Conservation (phyloP, 2,888 invertebrate genomes). For the Agrilus biguttatus region DNA sequence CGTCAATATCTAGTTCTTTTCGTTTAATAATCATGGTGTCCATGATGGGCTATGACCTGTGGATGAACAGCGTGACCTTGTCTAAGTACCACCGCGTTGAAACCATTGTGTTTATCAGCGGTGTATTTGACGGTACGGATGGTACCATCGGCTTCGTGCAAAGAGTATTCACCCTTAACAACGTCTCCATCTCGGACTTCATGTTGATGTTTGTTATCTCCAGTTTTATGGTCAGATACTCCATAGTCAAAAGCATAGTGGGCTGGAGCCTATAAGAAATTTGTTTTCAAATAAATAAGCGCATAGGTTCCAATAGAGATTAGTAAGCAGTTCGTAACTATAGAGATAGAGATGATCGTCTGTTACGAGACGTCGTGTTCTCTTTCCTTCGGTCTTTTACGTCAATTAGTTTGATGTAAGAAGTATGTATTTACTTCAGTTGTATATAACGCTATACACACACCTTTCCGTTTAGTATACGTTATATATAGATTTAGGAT, state of each 20-base stretch:
- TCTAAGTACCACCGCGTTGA: slow-evolving; percentile 32
- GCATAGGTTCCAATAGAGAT: too few species aligned
- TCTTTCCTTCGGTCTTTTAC: too few species aligned
- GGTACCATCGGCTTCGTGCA: slow-evolving; percentile 45
- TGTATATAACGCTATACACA: too few species aligned
- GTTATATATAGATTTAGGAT: too few species aligned
- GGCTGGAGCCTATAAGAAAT: slow-evolving; percentile 11
- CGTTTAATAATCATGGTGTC: slow-evolving; percentile 25
- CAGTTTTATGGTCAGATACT: slow-evolving; percentile 40
- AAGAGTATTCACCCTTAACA: slow-evolving; percentile 44
- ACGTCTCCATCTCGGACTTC: slow-evolving; percentile 40
- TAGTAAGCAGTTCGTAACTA: too few species aligned
- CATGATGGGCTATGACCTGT: slow-evolving; percentile 21
- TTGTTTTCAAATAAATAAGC: background rate
- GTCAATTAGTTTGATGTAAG: too few species aligned
- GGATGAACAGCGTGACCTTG: slow-evolving; percentile 13
- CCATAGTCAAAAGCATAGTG: slow-evolving; percentile 34
- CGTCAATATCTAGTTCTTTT: too few species aligned
- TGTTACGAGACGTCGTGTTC: too few species aligned
- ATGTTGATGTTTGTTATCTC: slow-evolving; percentile 37
- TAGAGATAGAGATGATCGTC: too few species aligned
- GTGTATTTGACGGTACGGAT: slow-evolving; percentile 47
- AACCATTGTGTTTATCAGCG: slow-evolving; percentile 42
- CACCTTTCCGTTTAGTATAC: too few species aligned
- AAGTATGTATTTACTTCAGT: too few species aligned